Conservation (phyloP, 35 echinoderm and acorn worm genomes). For the Strongylocentrotus purpuratus region DNA sequence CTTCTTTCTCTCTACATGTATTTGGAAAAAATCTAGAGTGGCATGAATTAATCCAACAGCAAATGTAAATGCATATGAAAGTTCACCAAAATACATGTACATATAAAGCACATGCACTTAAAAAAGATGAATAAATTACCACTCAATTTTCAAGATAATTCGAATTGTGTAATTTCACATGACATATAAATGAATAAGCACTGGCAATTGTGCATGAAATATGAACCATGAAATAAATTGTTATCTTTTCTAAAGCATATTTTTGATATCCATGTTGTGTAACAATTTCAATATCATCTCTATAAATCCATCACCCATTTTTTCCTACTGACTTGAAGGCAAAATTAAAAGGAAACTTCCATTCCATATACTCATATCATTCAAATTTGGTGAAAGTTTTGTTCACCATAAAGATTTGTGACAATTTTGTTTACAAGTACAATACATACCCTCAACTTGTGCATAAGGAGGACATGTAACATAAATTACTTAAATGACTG, state of each 20-base stretch:
- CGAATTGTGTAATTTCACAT: neutral
- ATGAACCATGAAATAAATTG: neutral
- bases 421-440: neutral
- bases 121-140: neutral
- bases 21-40: neutral
- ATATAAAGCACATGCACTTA: neutral
- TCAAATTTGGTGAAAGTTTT: no score
- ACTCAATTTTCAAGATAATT: neutral
- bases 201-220: neutral
- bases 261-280: neutral
- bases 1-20: neutral
- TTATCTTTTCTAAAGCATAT: neutral
- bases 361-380: neutral
- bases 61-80: constrained; percentile 3
- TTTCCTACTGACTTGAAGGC: neutral
- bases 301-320: neutral
- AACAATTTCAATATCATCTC: neutral
- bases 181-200: neutral
- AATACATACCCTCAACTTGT: no score
- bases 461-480: no score
- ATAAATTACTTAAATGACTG: no score
- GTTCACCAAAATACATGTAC: neutral
- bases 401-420: neutral
- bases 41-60: neutral
- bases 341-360: neutral